Base-by-base conservation (phyloP, 1,140 invertebrate species). In the Atopsyche davidsoni region DNA sequence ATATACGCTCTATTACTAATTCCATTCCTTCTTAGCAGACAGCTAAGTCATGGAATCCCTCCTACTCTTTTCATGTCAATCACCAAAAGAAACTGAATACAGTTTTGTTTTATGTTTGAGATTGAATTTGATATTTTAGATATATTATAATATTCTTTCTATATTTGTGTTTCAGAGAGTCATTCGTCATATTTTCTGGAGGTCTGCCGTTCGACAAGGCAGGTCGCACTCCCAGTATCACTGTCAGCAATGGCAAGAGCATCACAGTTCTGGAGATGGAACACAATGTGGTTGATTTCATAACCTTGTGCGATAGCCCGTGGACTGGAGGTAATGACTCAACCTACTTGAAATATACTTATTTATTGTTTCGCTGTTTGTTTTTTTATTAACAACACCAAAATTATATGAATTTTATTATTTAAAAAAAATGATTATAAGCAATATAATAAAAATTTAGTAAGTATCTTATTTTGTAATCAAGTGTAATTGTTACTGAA, bases 201-300 rank as follows among this genome's bases (percentile, higher is more conserved):
- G 94, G 94, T 25, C 81, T 96, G 72, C 85, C 92, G 34, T 85
- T 85, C 62, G 92, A 96, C 67, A 84, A 87, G 68, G 85, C 87
- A 51, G 88, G 89, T 46, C 79, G 87, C 62, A 91, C 92, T 47
- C 94, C 94, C 53, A 93, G 92, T 68, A 88, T 99, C 64, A 96
- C 95, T 17, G 91, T 98, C 49, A 90, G 97, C 64, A 89, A 92
- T 68, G 89, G 87, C 46, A 93, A 94, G 76, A 88, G 86, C 53
- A 96, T 92, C 31, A 98, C 95, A 1, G 93, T 98, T 41, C 75
- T 98, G 57, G 95, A 99, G 79, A 98, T 99, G 96, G 96, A 99
- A 64, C 92, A 98, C 72, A 90, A 87, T 64, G 93, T 99, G 40
- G 82, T 98, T 40, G 95, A 97, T 78, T 98, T 99, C 79, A 85